Evolutionary conservation across 2,797 vertebrate genomes (phyloP).

Genomic region (Pangasius sanitwongsei): DNA sequence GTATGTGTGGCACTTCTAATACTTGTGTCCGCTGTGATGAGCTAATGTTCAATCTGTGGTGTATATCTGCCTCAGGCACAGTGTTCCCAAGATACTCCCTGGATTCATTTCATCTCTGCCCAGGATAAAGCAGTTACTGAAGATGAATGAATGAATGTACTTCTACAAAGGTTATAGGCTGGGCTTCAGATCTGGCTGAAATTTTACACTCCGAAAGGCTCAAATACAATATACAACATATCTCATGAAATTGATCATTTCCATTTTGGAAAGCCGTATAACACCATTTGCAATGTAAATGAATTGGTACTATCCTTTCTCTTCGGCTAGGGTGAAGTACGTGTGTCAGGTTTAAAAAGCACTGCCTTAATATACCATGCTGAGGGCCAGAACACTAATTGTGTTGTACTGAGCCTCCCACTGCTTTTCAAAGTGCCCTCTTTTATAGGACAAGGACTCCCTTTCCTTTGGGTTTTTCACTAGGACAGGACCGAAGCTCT

Average conservation of each 20-base stretch:
- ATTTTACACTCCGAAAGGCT: background rate
- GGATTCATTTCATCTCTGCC: background rate
- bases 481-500: constrained; percentile 72
- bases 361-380: constrained; percentile 59
- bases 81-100: background rate
- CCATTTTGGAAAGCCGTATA: background rate
- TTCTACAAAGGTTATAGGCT: background rate
- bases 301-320: constrained; percentile 16
- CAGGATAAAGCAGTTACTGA: background rate
- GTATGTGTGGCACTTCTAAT: background rate
- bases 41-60: background rate
- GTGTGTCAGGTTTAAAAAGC: constrained; percentile 61
- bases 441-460: constrained; percentile 83
- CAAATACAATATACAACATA: background rate
- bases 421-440: constrained; percentile 78
- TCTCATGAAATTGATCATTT: background rate
- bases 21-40: background rate
- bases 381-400: constrained; percentile 69
- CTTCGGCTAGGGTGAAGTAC: constrained; percentile 42
- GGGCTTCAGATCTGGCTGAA: background rate
- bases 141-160: background rate
- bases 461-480: constrained; percentile 80
- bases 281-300: constrained; percentile 21
- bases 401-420: constrained; percentile 70
- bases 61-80: background rate